A percentile compares a stretch with the other conserved stretches of the same genome.
phyloP scores from a whole-genome alignment of 2,888 invertebrate species.

The Pheosia tremula region DNA sequence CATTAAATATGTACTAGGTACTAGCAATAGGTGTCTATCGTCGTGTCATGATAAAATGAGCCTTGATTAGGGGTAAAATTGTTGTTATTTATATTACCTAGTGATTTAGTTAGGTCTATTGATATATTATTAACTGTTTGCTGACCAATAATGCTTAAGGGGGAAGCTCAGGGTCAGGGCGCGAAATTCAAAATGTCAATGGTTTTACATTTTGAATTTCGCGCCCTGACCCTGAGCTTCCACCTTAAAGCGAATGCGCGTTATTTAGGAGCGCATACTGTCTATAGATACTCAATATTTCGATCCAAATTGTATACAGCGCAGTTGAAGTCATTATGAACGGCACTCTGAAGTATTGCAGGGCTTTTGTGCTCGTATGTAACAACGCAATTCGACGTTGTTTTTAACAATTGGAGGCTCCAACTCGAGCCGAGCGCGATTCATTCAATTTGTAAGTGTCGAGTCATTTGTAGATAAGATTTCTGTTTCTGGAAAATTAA shows the following conservation, averaged over 20 bases:
- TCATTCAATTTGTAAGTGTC: constrained; percentile 22
- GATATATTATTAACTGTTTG: too few relatives aligned
- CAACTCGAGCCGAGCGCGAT: constrained; percentile 13
- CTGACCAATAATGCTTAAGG: too few relatives aligned
- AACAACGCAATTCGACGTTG: constrained; percentile 58
- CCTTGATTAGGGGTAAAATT: too few relatives aligned
- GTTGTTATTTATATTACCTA: too few relatives aligned
- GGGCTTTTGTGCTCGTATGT: constrained; percentile 32
- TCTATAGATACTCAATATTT: not conserved
- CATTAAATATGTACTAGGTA: too few relatives aligned
- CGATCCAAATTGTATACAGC: constrained; percentile 11
- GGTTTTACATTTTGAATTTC: too few relatives aligned
- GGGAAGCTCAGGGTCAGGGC: too few relatives aligned
- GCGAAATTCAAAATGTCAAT: too few relatives aligned
- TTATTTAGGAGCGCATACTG: constrained; percentile 15
- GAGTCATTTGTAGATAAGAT: not conserved
- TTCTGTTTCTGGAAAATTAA: not conserved
- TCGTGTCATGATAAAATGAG: too few relatives aligned
- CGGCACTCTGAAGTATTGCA: constrained; percentile 25
- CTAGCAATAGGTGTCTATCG: too few relatives aligned
- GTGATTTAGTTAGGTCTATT: too few relatives aligned
- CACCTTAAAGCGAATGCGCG: not conserved
- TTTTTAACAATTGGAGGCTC: constrained; percentile 45
- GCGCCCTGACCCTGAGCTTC: too few relatives aligned
- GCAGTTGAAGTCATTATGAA: constrained; percentile 21